These are phyloP conservation scores for Zophobas atratus DNA, from an alignment of 1,140 invertebrate species.

Conservation along the genomic window DNA sequence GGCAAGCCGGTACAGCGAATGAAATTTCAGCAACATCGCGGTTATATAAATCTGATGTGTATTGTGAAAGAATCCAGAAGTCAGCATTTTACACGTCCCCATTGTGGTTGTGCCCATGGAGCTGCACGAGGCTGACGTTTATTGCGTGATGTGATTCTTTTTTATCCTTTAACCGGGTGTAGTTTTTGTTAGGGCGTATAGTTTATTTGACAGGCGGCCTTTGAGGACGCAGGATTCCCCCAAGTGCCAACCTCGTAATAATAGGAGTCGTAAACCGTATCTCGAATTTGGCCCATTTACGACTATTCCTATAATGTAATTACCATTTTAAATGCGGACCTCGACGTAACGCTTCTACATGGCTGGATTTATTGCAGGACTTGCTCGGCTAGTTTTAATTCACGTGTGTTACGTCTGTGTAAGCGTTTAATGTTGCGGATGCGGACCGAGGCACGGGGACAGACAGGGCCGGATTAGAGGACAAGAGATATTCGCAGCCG, in stretches of 20 bases:
- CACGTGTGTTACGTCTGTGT: conserved; percentile 7
- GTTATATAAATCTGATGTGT: conserved; percentile 48
- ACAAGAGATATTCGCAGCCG: too few species aligned
- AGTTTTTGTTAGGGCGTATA: conserved; percentile 48
- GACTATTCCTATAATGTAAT: conserved; percentile 51
- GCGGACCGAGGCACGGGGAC: not conserved
- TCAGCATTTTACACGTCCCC: conserved; percentile 51
- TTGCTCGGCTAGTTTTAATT: conserved; percentile 36
- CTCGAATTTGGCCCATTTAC: conserved; percentile 49
- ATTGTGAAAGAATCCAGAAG: conserved; percentile 48
- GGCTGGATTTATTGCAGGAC: conserved; percentile 37
- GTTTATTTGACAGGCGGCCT: conserved; percentile 51
- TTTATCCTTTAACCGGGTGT: conserved; percentile 45
- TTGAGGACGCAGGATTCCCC: conserved; percentile 47
- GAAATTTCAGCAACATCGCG: conserved; percentile 48
- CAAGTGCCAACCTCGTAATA: conserved; percentile 46
- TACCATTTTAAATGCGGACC: conserved; percentile 51
- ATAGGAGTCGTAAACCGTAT: conserved; percentile 48
- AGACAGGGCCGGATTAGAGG: not conserved
- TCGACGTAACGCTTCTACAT: conserved; percentile 43
- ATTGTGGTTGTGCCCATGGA: conserved; percentile 43
- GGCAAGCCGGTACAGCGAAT: conserved; percentile 22
- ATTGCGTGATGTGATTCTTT: conserved; percentile 50
- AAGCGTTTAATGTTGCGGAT: conserved; percentile 9
- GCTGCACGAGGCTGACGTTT: conserved; percentile 43